A percentile compares a stretch with the other conserved stretches of the same genome.
Conservation (phyloP, 2,113 vertebrate species). For the human (Homo sapiens) region GRCh38 chr1:237732001-237732500, state of each 20-base stretch:
- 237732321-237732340: neutral
- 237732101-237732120: constrained; percentile 96
- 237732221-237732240: neutral
- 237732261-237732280: neutral
- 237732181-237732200: neutral
- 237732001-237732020: neutral
- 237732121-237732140: constrained; percentile 97
- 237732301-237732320: accelerated
- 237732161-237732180: neutral
- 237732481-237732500: neutral
- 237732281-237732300: neutral
- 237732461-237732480: neutral
- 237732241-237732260: neutral
- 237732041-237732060: constrained; percentile 91
- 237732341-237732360: neutral
- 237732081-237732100: constrained; percentile 91
- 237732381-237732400: neutral
- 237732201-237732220: neutral
- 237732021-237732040: neutral
- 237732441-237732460: constrained; percentile 8
- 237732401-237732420: neutral
- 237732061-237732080: constrained; percentile 91
- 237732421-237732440: neutral
- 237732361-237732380: neutral
- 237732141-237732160: constrained; percentile 92